phyloP scores from a whole-genome alignment of 2,888 invertebrate genomes.

The Dicyrtoma fusca region DNA sequence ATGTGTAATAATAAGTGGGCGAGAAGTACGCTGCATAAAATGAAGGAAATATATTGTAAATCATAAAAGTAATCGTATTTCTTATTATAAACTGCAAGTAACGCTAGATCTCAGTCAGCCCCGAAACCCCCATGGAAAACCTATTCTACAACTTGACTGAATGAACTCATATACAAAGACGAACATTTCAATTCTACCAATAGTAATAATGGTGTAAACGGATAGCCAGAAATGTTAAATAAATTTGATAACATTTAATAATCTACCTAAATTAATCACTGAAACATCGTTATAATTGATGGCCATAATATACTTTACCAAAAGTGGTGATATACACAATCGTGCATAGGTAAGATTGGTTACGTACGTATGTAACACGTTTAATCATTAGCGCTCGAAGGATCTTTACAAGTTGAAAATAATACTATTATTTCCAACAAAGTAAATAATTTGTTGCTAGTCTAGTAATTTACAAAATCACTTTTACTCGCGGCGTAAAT shows the following conservation, averaged over 20 bases:
- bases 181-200: slow-evolving; percentile 1
- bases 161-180: background rate
- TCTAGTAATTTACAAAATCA: slow-evolving; percentile 5
- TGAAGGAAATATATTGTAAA: too few relatives aligned
- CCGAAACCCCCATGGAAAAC: too few relatives aligned
- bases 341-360: slow-evolving; percentile 5
- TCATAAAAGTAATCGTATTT: too few relatives aligned
- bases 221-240: slow-evolving; percentile 7
- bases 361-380: too few relatives aligned
- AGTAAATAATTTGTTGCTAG: background rate
- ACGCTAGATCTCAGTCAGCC: too few relatives aligned
- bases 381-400: background rate
- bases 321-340: background rate
- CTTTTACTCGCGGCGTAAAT: slow-evolving; percentile 80
- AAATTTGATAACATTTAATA: background rate
- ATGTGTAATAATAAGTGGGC: too few relatives aligned
- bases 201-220: background rate
- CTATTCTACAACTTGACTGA: too few relatives aligned
- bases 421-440: background rate
- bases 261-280: too few relatives aligned
- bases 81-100: too few relatives aligned
- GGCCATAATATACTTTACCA: background rate
- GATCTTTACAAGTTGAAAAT: slow-evolving; percentile 1
- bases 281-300: background rate
- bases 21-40: too few relatives aligned